These are phyloP conservation scores for Triplophysa bombifrons DNA, from an alignment of 2,797 vertebrate species.

Conservation along the genomic window DNA sequence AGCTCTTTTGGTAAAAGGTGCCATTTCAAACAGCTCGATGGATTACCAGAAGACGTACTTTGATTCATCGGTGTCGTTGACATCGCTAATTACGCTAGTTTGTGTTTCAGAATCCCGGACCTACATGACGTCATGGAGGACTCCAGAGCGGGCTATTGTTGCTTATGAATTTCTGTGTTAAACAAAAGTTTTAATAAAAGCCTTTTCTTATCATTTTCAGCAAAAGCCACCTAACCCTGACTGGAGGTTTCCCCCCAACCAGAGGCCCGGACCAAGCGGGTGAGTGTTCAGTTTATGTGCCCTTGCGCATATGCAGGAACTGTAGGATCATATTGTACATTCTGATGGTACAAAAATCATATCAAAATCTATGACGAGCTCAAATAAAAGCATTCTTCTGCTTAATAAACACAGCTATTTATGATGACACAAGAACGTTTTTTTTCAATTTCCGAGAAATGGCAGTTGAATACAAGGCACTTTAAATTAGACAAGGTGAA, in stretches of 20 bases:
- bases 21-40: not conserved
- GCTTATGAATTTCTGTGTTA: not conserved
- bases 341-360: not conserved
- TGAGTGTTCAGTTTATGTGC: constrained; percentile 68
- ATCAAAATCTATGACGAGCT: not conserved
- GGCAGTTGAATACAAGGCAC: too few relatives aligned
- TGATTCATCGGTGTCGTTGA: not conserved
- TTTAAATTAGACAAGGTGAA: not conserved
- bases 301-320: not conserved
- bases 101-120: constrained; percentile 15
- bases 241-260: constrained; percentile 87
- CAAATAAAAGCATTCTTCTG: not conserved
- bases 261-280: constrained; percentile 88
- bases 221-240: constrained; percentile 87
- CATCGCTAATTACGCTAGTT: not conserved
- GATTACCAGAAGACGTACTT: not conserved
- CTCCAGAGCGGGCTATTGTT: not conserved
- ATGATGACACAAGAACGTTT: too few relatives aligned
- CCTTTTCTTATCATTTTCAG: constrained; percentile 53
- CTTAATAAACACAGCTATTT: not conserved
- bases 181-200: constrained; percentile 10
- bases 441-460: too few relatives aligned
- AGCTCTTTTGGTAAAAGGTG: not conserved
- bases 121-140: not conserved
- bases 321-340: not conserved